These are phyloP conservation scores for Gymnogyps californianus DNA, from an alignment of 2,113 vertebrate genomes.

Conservation along the genomic window DNA sequence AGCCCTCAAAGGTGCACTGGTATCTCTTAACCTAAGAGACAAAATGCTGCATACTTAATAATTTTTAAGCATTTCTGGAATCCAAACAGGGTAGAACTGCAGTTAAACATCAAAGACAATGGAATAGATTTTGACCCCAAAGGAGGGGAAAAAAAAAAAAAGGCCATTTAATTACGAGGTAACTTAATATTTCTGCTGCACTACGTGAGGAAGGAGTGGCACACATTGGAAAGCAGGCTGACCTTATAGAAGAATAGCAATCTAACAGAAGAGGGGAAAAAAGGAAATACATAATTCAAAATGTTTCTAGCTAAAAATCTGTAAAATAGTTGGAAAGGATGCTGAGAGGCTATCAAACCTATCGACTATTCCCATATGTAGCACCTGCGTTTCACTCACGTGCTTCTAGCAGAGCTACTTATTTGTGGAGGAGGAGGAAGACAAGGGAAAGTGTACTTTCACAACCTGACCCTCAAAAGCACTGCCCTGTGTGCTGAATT, in stretches of 20 bases:
- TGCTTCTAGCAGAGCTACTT: neutral
- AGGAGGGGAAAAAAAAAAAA: too few species aligned
- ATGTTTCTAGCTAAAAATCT: neutral
- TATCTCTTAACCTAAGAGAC: constrained; percentile 90
- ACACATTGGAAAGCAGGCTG: neutral
- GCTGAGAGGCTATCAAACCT: neutral
- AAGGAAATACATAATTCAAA: neutral
- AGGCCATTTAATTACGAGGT: neutral
- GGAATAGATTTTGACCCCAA: neutral
- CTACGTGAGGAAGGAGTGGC: neutral
- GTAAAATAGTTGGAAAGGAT: neutral
- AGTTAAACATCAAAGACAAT: neutral
- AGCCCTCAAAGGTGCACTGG: constrained; percentile 98
- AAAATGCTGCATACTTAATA: neutral
- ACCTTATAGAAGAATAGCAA: neutral
- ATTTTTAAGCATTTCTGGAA: neutral
- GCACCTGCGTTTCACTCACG: accelerated
- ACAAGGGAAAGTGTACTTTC: neutral
- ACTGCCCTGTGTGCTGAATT: neutral
- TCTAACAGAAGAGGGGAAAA: neutral
- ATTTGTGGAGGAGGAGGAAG: neutral
- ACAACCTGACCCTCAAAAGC: neutral
- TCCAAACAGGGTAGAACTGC: neutral
- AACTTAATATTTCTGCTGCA: neutral
- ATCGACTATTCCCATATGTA: accelerated